These are phyloP conservation scores for Nezara viridula DNA, from an alignment of 2,888 invertebrate species.

Conservation along the genomic window DNA sequence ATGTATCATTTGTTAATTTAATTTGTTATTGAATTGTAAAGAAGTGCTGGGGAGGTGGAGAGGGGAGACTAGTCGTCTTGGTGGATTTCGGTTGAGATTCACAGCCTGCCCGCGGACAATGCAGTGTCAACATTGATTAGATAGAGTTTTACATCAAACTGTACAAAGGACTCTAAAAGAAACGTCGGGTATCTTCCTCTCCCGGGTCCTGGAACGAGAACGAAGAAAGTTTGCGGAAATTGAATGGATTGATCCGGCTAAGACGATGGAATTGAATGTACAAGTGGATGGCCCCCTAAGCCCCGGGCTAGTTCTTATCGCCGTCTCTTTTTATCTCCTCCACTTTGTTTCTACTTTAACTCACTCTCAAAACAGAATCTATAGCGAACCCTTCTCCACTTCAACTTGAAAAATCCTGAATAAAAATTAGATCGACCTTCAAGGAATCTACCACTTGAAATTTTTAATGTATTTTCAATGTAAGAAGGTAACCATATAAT, in stretches of 20 bases:
- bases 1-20: too few species aligned
- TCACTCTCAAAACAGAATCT: constrained; percentile 11
- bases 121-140: neutral
- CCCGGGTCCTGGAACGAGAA: neutral
- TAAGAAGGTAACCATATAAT: neutral
- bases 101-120: neutral
- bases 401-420: neutral
- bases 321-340: neutral
- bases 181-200: neutral
- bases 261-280: constrained; percentile 48
- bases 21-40: too few species aligned
- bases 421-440: neutral
- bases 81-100: neutral
- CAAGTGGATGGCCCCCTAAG: constrained; percentile 16
- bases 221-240: constrained; percentile 40
- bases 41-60: too few species aligned
- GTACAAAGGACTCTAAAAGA: neutral
- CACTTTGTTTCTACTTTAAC: constrained; percentile 49
- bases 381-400: neutral
- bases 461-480: neutral
- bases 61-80: neutral
- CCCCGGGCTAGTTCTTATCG: constrained; percentile 15
- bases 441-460: neutral
- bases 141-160: neutral
- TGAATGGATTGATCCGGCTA: constrained; percentile 47